Conservation (phyloP, 37 sponge, comb jelly and placozoan genomes). For the Haliclona indistincta region DNA sequence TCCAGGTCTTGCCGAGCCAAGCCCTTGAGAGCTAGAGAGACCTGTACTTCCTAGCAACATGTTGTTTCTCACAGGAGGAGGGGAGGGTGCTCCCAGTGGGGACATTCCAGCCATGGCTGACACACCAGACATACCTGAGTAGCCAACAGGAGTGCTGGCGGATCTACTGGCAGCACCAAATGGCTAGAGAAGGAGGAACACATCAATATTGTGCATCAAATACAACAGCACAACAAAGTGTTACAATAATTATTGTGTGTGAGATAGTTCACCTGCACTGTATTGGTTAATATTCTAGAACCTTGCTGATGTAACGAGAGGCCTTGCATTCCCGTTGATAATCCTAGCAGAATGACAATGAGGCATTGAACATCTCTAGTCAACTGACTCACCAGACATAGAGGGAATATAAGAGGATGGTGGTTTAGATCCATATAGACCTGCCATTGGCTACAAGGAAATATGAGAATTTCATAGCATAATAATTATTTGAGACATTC, state of each 20-base stretch:
- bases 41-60: background rate
- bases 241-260: background rate
- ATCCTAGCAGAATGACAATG: background rate
- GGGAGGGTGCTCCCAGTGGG: slow-evolving; percentile 62
- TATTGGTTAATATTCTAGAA: slow-evolving; percentile 2
- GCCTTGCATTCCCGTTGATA: slow-evolving; percentile 41
- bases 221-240: background rate
- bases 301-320: slow-evolving; percentile 12
- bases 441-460: slow-evolving; percentile 6
- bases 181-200: background rate
- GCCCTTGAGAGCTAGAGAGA: slow-evolving; percentile 9
- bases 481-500: background rate
- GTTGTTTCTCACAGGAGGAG: slow-evolving; percentile 46
- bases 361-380: background rate
- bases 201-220: background rate
- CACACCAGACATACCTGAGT: slow-evolving; percentile 9
- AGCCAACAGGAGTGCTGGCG: slow-evolving; percentile 42
- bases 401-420: slow-evolving; percentile 31
- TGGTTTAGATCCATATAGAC: slow-evolving; percentile 26
- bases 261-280: background rate
- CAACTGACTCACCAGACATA: slow-evolving; percentile 16
- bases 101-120: slow-evolving; percentile 13
- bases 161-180: background rate
- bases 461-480: slow-evolving; percentile 12
- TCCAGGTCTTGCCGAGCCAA: background rate